Conservation (phyloP, 1,140 invertebrate genomes). For the Pteromalus puparum region DNA sequence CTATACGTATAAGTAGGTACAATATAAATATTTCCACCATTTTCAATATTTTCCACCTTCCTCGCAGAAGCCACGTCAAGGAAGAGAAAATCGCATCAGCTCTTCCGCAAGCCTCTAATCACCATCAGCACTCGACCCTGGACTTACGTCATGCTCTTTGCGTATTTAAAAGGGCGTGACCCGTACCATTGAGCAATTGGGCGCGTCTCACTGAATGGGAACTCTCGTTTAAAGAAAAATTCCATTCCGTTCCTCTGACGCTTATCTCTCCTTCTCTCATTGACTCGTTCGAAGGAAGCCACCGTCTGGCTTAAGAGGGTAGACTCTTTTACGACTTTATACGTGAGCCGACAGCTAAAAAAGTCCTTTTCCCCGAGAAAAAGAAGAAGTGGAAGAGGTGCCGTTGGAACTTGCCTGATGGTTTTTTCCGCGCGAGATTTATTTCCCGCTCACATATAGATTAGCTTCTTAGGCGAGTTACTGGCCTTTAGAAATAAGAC, state of each 20-base stretch:
- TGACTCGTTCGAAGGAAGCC: neutral
- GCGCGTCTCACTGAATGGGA: conserved; percentile 44
- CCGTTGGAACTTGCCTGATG: neutral
- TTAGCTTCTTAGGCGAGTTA: neutral
- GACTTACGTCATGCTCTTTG: conserved; percentile 27
- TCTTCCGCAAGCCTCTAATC: too few relatives aligned
- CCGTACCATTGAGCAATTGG: conserved; percentile 56
- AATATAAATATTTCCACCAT: too few relatives aligned
- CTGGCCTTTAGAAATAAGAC: too few relatives aligned
- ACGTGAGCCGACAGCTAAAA: neutral
- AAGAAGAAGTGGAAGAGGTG: neutral
- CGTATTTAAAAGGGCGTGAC: conserved; percentile 60
- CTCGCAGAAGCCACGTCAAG: too few relatives aligned
- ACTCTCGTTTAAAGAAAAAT: conserved; percentile 6
- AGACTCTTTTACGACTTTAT: conserved; percentile 18
- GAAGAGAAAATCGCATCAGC: too few relatives aligned
- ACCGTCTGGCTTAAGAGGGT: neutral
- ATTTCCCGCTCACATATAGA: neutral
- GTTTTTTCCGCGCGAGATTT: neutral
- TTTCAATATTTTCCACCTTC: too few relatives aligned
- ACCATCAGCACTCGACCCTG: too few relatives aligned
- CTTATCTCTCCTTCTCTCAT: neutral
- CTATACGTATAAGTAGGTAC: too few relatives aligned
- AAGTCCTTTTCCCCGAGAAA: neutral
- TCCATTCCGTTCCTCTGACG: conserved; percentile 16